Base-by-base conservation (phyloP, 2,888 invertebrate species). In the Chorisops tibialis region DNA sequence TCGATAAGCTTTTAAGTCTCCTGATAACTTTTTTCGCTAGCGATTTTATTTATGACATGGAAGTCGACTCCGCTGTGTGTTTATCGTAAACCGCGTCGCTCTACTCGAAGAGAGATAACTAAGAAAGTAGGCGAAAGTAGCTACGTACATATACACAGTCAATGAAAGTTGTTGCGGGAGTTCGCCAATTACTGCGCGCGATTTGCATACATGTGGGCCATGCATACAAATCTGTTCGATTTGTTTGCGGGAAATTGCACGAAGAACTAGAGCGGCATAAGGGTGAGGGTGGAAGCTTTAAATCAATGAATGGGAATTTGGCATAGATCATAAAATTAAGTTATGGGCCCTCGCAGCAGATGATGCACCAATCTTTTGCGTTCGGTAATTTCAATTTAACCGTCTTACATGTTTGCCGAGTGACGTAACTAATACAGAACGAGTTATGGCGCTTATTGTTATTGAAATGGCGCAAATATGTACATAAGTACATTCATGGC, bases 1-100 rank as follows among this genome's bases (percentile, higher is more conserved):
- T 62, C 65, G 65, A 65, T 65, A 65, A 65, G 65, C 65, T 65
- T 61, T 63, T 65, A 65, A 65, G 65, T 59, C 65, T 63, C 50
- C 63, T 62, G 63, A 65, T 65, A 65, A 65, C 61, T 65, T 65
- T 65, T 63, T 65, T 59, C 51, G 16, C 35, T 30, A 19, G 14
- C n/a, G 41, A 61, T 22, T 61, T 61, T 61, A 61, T 61, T 61
- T 61, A 61, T 61, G 50, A 51, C 52, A 22, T 43, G 41, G 51
- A 19, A 48, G 48, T 35, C 50, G 16, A 47, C 38, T 59, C n/a
- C n/a, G n/a, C n/a, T n/a, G n/a, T n/a, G 47, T 49, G 39, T 59
- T 59, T 59, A 48, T 56, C 59, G 48, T 59, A 59, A 59, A 59
- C 59, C 48, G 49, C 45, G 22, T 24, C 14, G 7, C 49, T 24